These are phyloP conservation scores for Drosophila demipolita DNA, from an alignment of 2,888 invertebrate genomes.

Conservation along the genomic window DNA sequence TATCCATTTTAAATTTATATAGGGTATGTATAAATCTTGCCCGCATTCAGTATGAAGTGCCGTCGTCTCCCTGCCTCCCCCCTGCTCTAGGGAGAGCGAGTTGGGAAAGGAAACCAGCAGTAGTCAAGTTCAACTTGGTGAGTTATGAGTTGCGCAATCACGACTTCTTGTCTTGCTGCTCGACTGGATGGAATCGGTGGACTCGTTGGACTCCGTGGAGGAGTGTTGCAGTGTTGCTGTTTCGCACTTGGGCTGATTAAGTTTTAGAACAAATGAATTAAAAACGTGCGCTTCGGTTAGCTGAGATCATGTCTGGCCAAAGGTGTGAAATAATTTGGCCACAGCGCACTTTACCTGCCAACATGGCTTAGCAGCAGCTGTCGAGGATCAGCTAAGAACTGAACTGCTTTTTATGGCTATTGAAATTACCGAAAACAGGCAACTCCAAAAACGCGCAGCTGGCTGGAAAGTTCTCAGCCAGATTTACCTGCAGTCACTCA, in stretches of 20 bases:
- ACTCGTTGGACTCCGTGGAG: background rate
- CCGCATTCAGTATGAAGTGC: constrained; percentile 51
- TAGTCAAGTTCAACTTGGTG: constrained; percentile 70
- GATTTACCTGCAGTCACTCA: constrained; percentile 47
- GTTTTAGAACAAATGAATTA: constrained; percentile 82
- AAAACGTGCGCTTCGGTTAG: constrained; percentile 66
- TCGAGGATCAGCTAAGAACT: constrained; percentile 30
- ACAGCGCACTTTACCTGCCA: constrained; percentile 57
- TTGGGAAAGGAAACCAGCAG: constrained; percentile 29
- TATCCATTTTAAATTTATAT: background rate
- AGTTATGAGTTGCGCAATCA: constrained; percentile 85
- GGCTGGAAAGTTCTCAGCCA: constrained; percentile 62
- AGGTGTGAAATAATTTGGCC: constrained; percentile 73
- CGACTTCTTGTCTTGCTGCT: constrained; percentile 82
- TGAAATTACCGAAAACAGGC: constrained; percentile 41
- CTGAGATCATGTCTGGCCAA: constrained; percentile 42
- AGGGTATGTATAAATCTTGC: constrained; percentile 3
- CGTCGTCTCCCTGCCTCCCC: constrained; percentile 27
- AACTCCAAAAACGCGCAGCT: constrained; percentile 29
- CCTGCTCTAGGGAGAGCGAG: background rate
- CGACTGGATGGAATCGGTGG: background rate
- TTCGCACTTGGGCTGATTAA: constrained; percentile 71
- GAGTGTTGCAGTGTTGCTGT: constrained; percentile 27
- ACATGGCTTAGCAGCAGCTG: constrained; percentile 29
- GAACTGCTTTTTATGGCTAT: constrained; percentile 50